Percentiles rank a stretch among this genome's conserved stretches.
Conservation (phyloP, 2,888 invertebrate species). For the Brachycybe producta region DNA sequence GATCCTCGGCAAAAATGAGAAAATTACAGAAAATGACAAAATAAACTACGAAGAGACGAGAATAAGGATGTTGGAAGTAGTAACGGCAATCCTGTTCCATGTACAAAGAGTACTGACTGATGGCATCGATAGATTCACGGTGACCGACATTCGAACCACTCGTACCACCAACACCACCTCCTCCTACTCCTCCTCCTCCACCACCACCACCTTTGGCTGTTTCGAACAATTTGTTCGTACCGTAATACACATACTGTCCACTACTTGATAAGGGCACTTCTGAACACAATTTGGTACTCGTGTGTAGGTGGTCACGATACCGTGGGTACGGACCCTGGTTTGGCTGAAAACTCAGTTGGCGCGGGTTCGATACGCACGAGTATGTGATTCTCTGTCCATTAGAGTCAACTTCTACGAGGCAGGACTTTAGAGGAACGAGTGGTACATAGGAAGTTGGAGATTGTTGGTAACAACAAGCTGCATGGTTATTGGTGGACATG, state of each 20-base stretch:
- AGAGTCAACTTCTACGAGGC: constrained; percentile 5
- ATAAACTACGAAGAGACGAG: constrained; percentile 38
- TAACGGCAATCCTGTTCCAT: constrained; percentile 38
- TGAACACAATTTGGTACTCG: too few species aligned
- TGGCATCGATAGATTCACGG: constrained; percentile 28
- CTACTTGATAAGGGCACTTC: constrained; percentile 13
- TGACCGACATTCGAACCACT: constrained; percentile 20
- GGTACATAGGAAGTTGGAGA: not conserved
- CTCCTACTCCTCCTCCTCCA: constrained; percentile 16
- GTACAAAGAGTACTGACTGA: constrained; percentile 32
- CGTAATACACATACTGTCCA: not conserved
- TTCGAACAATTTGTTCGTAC: not conserved
- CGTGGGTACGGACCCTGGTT: not conserved
- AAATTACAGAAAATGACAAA: constrained; percentile 41
- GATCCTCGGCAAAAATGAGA: constrained; percentile 41
- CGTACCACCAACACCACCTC: constrained; percentile 15
- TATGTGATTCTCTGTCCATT: constrained; percentile 1
- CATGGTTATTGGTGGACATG: too few species aligned
- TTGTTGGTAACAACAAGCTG: too few species aligned
- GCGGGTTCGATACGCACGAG: constrained; percentile 10
- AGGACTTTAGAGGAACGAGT: constrained; percentile 2
- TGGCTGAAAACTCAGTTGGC: constrained; percentile 7
- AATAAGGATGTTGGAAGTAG: constrained; percentile 41
- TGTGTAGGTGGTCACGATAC: too few species aligned
- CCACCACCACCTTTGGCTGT: not conserved